Evolutionary conservation across 92 coral and sea anemone species (phyloP), one percentile per base, ranked within the genome.

Genomic region (Muricea muricata): DNA sequence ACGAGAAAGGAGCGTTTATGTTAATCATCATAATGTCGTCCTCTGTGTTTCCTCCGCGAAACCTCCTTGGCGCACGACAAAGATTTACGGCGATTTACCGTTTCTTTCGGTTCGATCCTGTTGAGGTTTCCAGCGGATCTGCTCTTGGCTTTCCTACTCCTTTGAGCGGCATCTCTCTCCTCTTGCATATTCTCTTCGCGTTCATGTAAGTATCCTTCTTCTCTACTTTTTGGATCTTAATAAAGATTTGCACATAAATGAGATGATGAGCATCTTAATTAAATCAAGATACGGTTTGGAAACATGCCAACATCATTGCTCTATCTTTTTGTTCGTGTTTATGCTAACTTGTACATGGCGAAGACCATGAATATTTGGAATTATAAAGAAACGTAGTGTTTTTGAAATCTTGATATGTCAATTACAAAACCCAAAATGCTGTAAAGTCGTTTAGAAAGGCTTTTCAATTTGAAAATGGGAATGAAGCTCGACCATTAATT

Each of bases 71-170:
- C 4, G n/a, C n/a, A n/a, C n/a, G 70, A 37, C 29, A 70, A 33
- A 17, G 48, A 37, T 42, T n/a, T 70, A 10, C 30, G 17, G 23
- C 76, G 76, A 3, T 35, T 6, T 70, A n/a, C n/a, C n/a, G 30
- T 21, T n/a, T 7, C 52, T 40, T 18, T 21, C 13, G 28, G 29
- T 24, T 35, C 52, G 10, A 37, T 42, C 28, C 39, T 70, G 8
- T 12, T 17, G 76, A 70, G 35, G 48, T 70, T 37, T 37, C 76
- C 76, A 42, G 76, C 76, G 26, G 76, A 70, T 18, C 39, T 42
- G 39, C 42, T 70, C 4, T 54, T 17, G 26, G 20, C 28, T 39
- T 26, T 70, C 21, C 50, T n/a, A n/a, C n/a, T 70, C 23, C 26
- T 70, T 70, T 18, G 50, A 70, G 39, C 28, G 6, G 12, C 33